These are phyloP conservation scores for Lasioglossum albipes DNA, from an alignment of 1,140 invertebrate species.

Conservation along the genomic window DNA sequence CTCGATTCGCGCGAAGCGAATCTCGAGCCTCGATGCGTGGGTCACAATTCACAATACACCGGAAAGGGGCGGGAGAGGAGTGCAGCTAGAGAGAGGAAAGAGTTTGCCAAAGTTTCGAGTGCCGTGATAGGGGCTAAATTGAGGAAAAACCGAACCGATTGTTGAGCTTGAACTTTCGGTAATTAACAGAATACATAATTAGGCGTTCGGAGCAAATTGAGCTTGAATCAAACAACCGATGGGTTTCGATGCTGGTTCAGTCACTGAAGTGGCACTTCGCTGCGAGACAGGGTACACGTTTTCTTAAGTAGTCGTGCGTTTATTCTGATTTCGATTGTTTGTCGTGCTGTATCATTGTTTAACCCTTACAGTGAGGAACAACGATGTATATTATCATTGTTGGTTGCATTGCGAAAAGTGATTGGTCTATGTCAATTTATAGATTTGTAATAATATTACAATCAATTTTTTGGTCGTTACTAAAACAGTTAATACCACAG, in stretches of 20 bases:
- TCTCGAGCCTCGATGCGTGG: not conserved
- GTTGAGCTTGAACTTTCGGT: slow-evolving; percentile 11
- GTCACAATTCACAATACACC: not conserved
- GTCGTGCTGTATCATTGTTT: no score
- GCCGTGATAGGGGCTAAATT: not conserved
- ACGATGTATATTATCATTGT: no score
- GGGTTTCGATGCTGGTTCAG: not conserved
- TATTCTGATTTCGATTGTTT: no score
- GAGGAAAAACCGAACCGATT: slow-evolving; percentile 22
- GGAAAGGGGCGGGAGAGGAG: no score
- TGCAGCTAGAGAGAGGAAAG: not conserved
- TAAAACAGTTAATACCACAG: no score
- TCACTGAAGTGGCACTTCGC: not conserved
- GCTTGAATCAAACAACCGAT: slow-evolving; percentile 2
- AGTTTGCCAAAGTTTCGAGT: slow-evolving; percentile 1
- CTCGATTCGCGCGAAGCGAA: slow-evolving; percentile 15
- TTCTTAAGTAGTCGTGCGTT: not conserved
- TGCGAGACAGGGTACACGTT: not conserved
- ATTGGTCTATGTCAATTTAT: no score
- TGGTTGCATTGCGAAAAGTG: no score
- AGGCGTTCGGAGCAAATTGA: not conserved
- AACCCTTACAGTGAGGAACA: no score
- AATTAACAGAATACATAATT: slow-evolving; percentile 34
- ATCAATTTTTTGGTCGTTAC: no score
- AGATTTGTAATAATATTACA: no score